Percentiles rank a stretch among this genome's conserved stretches.
phyloP scores from a whole-genome alignment of 2,888 invertebrate species.

The Hydraecia micacea region DNA sequence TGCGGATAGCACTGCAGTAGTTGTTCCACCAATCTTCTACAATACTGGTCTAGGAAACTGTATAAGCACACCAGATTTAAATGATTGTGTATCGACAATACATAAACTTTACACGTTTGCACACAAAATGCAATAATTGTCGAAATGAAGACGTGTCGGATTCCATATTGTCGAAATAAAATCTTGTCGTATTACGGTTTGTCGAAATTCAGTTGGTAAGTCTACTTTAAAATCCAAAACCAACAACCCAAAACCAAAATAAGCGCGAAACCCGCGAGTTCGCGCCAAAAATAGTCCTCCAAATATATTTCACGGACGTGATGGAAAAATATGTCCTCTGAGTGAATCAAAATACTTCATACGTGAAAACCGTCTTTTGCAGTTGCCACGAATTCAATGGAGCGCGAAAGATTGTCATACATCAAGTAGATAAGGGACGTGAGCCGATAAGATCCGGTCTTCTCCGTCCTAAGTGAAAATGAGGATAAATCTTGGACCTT shows the following conservation, averaged over 20 bases:
- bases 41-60: not conserved
- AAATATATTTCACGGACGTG: constrained; percentile 18
- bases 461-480: constrained; percentile 52
- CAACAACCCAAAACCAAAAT: constrained; percentile 1
- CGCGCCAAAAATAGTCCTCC: constrained; percentile 21
- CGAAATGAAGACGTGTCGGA: no score
- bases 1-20: not conserved
- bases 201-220: no score
- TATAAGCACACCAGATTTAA: not conserved
- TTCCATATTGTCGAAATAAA: no score
- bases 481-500: constrained; percentile 52
- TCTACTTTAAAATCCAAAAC: constrained; percentile 2
- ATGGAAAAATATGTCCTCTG: constrained; percentile 19
- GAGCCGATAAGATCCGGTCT: constrained; percentile 30
- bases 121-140: not conserved
- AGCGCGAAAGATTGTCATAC: constrained; percentile 59
- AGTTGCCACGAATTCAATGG: constrained; percentile 60
- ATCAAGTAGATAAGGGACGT: constrained; percentile 48
- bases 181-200: no score
- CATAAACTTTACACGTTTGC: not conserved
- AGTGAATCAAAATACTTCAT: constrained; percentile 58
- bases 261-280: not conserved
- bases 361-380: constrained; percentile 47
- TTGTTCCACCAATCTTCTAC: not conserved
- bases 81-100: not conserved